Evolutionary conservation across 2,113 vertebrate species (phyloP).

Genomic region (Oostethus manadensis): DNA sequence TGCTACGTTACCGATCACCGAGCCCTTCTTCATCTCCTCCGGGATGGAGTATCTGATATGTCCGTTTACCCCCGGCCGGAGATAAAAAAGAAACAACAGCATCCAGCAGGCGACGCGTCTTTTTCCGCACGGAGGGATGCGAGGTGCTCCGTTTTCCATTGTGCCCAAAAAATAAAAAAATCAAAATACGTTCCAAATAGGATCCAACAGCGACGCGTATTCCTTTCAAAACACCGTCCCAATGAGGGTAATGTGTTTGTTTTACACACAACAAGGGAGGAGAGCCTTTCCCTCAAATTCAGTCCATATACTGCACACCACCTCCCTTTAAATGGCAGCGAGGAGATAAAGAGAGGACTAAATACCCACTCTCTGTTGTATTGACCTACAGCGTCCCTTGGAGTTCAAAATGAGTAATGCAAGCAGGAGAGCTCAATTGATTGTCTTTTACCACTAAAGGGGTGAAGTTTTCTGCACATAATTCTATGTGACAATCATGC

Average conservation of each 20-base stretch:
- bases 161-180: constrained; percentile 4
- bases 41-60: constrained; percentile 53
- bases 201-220: background rate
- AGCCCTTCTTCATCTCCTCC: constrained; percentile 52
- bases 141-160: constrained; percentile 17
- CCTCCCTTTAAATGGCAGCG: background rate
- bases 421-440: background rate
- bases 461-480: background rate
- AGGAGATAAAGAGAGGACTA: constrained; percentile 14
- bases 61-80: background rate
- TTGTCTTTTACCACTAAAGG: background rate
- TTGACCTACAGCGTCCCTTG: constrained; percentile 51
- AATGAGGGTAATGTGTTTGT: fast-evolving
- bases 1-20: constrained; percentile 43
- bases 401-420: constrained; percentile 12
- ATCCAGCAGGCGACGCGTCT: constrained; percentile 19
- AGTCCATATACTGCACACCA: background rate
- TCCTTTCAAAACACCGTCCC: background rate
- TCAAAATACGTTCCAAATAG: background rate
- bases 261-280: fast-evolving
- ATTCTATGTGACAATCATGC: too few relatives aligned
- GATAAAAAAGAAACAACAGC: constrained; percentile 11
- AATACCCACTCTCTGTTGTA: background rate
- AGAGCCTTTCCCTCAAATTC: background rate
- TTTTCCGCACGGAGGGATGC: background rate